Percentiles rank a stretch among this genome's conserved stretches.
These are phyloP conservation scores for Darevskia nairensis DNA, from an alignment of 2,797 vertebrate species.

Conservation along the genomic window DNA sequence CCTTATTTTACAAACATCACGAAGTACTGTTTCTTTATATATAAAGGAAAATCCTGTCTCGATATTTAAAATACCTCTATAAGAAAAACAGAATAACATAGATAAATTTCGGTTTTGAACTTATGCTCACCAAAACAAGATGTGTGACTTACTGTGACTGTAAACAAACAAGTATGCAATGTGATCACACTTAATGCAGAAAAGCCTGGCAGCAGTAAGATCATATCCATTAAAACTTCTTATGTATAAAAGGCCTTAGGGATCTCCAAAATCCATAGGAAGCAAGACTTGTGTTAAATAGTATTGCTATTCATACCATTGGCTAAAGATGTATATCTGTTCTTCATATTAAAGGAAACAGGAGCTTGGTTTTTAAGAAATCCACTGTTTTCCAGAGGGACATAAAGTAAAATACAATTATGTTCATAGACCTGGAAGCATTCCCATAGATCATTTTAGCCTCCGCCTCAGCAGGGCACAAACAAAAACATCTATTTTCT, in stretches of 20 bases:
- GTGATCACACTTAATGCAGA: background rate
- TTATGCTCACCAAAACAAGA: background rate
- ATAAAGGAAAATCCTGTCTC: background rate
- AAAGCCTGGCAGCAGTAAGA: background rate
- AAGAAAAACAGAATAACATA: background rate
- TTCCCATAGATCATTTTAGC: background rate
- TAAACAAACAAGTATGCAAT: background rate
- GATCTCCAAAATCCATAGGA: background rate
- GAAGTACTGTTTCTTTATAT: background rate
- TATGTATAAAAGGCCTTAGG: background rate
- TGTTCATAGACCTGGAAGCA: background rate
- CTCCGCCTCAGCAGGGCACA: background rate
- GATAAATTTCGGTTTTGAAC: background rate
- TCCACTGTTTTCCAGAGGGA: background rate
- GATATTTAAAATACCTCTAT: background rate
- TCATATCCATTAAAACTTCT: background rate
- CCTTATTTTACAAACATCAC: background rate
- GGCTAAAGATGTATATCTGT: slow-evolving; percentile 9
- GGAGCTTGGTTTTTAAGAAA: slow-evolving; percentile 2
- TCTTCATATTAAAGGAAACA: background rate
- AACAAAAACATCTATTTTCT: background rate
- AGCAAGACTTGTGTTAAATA: background rate
- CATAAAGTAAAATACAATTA: background rate
- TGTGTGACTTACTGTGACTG: background rate
- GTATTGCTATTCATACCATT: background rate